phyloP scores from a whole-genome alignment of 2,797 vertebrate genomes.

The Numenius phaeopus region DNA sequence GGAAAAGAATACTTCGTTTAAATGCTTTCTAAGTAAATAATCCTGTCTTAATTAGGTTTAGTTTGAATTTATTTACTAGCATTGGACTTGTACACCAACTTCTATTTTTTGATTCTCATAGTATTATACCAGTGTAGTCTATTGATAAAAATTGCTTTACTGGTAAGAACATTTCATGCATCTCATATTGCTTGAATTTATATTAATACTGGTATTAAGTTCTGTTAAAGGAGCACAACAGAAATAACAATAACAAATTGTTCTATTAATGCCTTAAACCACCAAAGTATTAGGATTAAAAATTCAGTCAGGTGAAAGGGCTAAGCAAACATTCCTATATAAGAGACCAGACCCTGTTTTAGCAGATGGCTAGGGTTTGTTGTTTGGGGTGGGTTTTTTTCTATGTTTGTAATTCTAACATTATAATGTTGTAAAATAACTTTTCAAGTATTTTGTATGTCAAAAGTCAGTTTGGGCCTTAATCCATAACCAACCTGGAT shows the following conservation, averaged over 20 bases:
- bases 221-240: not conserved
- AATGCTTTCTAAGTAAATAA: not conserved
- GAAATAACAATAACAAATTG: slow-evolving; percentile 65
- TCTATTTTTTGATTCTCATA: not conserved
- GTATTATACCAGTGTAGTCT: not conserved
- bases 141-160: not conserved
- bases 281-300: slow-evolving; percentile 71
- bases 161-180: not conserved
- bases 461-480: not conserved
- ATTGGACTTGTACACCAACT: not conserved
- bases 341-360: not conserved
- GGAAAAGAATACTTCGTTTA: not conserved
- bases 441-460: not conserved
- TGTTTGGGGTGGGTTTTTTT: not conserved
- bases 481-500: not conserved
- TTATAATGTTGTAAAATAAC: not conserved
- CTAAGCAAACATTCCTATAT: slow-evolving; percentile 66
- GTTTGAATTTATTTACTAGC: not conserved
- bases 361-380: not conserved
- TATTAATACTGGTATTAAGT: not conserved
- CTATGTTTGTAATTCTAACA: not conserved
- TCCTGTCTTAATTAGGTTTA: not conserved
- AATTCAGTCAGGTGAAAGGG: slow-evolving; percentile 69
- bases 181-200: not conserved
- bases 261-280: slow-evolving; percentile 71